Base-by-base conservation (phyloP, 2,113 vertebrate species). In the Theristicus caerulescens region DNA sequence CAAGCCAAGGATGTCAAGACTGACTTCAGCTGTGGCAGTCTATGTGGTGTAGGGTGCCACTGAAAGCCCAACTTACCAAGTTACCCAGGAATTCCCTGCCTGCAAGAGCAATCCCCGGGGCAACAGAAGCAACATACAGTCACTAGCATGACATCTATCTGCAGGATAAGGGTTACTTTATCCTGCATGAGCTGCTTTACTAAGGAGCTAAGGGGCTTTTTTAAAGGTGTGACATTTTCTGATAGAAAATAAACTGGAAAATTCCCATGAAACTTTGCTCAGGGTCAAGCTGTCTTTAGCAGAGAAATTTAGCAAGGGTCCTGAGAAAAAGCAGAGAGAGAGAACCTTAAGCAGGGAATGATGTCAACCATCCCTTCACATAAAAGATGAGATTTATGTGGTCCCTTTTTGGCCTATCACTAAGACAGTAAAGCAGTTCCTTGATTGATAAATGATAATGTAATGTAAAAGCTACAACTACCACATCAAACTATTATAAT, bases 31-130 rank as follows among this genome's bases (percentile, higher is more conserved):
- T 67, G 6, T 54, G 46, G 44, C 44, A 46, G 7, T 18, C 11
- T 49, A 1, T 44, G 15, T 71, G 38, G 31, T 49, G 6, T 8
- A 44, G 0, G 0, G 27, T 67, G 32, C 6, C 38, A 31, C 46
- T 21, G 52, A 54, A 71, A 59, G 6, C 14, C 42, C 34, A 47
- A 16, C 1, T 80, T 42, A 46, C 7, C 8, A 55, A 74, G 10
- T 9, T 52, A 47, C 15, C 25, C 9, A 24, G 54, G 31, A 79
- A 61, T 82, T 65, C 24, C 32, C 29, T 29, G 11, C 44, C 26
- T 0, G 7, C 9, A 51, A 38, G 5, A 76, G 11, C 16, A 82
- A 52, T 22, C n/a, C 32, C 7, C 0, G 0, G n/a, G 8, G 11
- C n/a, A 85, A 70, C 49, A 72, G 42, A 80, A 17, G 21, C 59